Evolutionary conservation across 2,888 invertebrate species (phyloP).

Genomic region (Carcina quercana): DNA sequence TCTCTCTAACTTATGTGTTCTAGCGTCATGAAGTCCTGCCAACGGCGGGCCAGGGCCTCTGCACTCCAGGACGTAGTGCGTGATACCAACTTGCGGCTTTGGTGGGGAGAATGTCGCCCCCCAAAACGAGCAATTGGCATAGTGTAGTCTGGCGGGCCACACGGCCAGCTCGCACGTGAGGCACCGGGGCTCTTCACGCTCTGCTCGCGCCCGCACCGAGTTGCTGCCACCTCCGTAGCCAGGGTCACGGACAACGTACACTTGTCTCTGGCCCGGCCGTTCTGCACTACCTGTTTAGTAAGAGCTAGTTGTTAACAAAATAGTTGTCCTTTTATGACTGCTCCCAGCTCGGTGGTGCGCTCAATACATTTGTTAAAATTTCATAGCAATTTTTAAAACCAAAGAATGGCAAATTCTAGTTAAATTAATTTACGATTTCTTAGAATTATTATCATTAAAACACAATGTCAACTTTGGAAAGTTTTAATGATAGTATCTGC

Average conservation of each 20-base stretch:
- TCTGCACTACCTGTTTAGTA: slow-evolving; percentile 87
- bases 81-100: slow-evolving; percentile 58
- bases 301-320: too few relatives aligned
- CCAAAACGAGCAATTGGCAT: slow-evolving; percentile 92
- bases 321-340: too few relatives aligned
- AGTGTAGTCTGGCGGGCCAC: slow-evolving; percentile 86
- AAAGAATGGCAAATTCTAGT: too few relatives aligned
- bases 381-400: too few relatives aligned
- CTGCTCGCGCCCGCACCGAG: slow-evolving; percentile 59
- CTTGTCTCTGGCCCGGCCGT: slow-evolving; percentile 89
- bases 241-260: slow-evolving; percentile 89
- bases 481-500: too few relatives aligned
- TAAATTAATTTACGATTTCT: neutral
- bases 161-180: slow-evolving; percentile 90
- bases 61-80: slow-evolving; percentile 88
- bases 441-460: too few relatives aligned
- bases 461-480: too few relatives aligned
- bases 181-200: slow-evolving; percentile 84
- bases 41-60: slow-evolving; percentile 94
- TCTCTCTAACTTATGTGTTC: slow-evolving; percentile 83
- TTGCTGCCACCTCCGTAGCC: slow-evolving; percentile 75
- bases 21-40: slow-evolving; percentile 84
- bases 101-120: slow-evolving; percentile 81
- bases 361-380: too few relatives aligned
- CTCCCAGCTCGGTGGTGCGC: too few relatives aligned